Evolutionary conservation across 30 jellyfish, hydroid and myxozoan genomes (phyloP).

Genomic region (Chrysaora quinquecirrha): DNA sequence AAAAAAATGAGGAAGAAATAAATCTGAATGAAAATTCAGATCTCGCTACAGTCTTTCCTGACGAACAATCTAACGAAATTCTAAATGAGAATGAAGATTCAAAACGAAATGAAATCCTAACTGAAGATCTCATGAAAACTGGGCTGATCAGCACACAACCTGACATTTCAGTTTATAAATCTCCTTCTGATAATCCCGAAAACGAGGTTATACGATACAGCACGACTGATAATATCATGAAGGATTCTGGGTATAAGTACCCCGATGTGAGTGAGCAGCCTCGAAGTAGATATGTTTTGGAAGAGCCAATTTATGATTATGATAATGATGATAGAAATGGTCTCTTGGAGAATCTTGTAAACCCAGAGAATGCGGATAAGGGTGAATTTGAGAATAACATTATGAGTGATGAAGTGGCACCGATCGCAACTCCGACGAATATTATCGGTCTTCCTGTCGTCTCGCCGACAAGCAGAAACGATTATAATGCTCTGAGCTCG

Average conservation of each 20-base stretch:
- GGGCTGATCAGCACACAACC: conserved; percentile 6
- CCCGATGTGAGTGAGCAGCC: background rate
- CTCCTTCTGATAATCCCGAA: background rate
- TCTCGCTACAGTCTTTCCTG: conserved; percentile 21
- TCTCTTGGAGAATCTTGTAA: conserved; percentile 31
- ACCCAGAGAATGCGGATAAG: conserved; percentile 51
- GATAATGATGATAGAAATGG: conserved; percentile 38
- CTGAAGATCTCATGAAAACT: conserved; percentile 40
- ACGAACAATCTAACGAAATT: background rate
- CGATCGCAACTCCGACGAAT: background rate
- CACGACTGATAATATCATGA: background rate
- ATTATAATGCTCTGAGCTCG: conserved; percentile 13
- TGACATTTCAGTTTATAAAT: background rate
- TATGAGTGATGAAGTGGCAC: conserved; percentile 20
- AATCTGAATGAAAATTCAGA: background rate
- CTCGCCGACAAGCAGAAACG: background rate
- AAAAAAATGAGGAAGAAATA: too few relatives aligned
- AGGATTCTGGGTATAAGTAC: conserved; percentile 3
- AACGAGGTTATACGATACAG: background rate
- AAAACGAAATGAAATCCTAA: conserved; percentile 2
- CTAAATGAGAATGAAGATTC: background rate
- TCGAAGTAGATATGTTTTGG: background rate
- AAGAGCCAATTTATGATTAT: conserved; percentile 8
- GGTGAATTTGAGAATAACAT: conserved; percentile 30
- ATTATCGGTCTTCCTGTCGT: background rate